Evolutionary conservation across 2,888 invertebrate genomes (phyloP).

Genomic region (Carterocephalus palaemon): DNA sequence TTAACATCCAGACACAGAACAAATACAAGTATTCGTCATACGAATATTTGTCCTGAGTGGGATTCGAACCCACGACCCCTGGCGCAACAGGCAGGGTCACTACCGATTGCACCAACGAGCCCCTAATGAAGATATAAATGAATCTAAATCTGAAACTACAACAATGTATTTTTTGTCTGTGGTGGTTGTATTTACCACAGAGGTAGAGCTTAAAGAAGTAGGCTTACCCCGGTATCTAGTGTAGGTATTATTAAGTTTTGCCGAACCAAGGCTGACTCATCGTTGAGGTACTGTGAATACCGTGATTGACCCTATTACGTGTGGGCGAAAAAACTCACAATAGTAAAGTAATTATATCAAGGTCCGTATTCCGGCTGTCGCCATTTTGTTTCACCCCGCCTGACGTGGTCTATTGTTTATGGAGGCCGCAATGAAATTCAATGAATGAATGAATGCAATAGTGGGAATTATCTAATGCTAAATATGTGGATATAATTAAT

Average conservation of each 20-base stretch:
- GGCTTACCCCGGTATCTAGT: no score
- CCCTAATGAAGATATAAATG: neutral
- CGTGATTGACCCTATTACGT: conserved; percentile 11
- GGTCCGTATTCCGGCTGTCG: conserved; percentile 29
- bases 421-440: conserved; percentile 33
- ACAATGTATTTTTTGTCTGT: neutral
- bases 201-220: neutral
- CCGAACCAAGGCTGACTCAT: neutral
- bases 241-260: no score
- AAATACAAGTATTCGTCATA: no score
- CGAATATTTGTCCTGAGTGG: no score
- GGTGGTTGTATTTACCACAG: neutral
- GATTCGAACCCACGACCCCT: no score
- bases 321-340: conserved; percentile 15
- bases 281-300: conserved; percentile 8
- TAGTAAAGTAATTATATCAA: conserved; percentile 31
- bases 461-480: conserved; percentile 21
- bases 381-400: conserved; percentile 26
- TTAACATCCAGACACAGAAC: no score
- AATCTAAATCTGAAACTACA: neutral
- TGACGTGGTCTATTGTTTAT: conserved; percentile 38
- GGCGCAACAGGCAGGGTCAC: no score
- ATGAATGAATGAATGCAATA: conserved; percentile 31
- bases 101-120: no score
- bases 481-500: conserved; percentile 28